Evolutionary conservation across 2,113 vertebrate species (phyloP).

Genomic region (Syngnathus typhle): DNA sequence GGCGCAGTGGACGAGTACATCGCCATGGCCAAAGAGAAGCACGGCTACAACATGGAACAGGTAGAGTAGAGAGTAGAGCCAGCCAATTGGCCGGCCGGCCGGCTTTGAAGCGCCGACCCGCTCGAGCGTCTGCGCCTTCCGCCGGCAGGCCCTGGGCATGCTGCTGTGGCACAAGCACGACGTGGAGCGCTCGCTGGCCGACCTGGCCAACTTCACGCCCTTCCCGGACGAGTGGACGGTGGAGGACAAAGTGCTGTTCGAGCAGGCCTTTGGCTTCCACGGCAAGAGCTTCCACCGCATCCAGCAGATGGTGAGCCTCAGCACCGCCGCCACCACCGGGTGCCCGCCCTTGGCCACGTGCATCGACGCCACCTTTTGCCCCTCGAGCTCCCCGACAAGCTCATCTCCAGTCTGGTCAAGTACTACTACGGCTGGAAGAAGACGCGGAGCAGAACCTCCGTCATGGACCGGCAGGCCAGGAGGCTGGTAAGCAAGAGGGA

Average conservation of each 20-base stretch:
- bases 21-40: slow-evolving; percentile 97
- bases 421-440: slow-evolving; percentile 95
- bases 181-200: slow-evolving; percentile 95
- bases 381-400: slow-evolving; percentile 81
- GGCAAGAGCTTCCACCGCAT: slow-evolving; percentile 99
- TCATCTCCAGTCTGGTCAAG: slow-evolving; percentile 86
- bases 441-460: slow-evolving; percentile 82
- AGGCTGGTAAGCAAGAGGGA: slow-evolving; percentile 81
- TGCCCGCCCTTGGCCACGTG: too few species aligned
- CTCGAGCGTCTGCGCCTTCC: neutral
- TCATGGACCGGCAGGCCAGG: slow-evolving; percentile 89
- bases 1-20: slow-evolving; percentile 96
- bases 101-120: neutral
- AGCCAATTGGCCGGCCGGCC: too few species aligned
- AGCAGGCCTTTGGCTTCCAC: slow-evolving; percentile 98
- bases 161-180: slow-evolving; percentile 98
- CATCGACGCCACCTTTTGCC: neutral
- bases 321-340: too few species aligned
- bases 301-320: slow-evolving; percentile 89
- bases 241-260: slow-evolving; percentile 97
- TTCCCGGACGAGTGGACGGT: slow-evolving; percentile 99
- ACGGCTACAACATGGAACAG: slow-evolving; percentile 99
- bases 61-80: slow-evolving; percentile 45
- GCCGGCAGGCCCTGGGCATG: slow-evolving; percentile 89
- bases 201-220: slow-evolving; percentile 97